Percentiles rank a stretch among this genome's conserved stretches.
Conservation (phyloP, 2,113 vertebrate species). For the Erythrocercus mccallii region DNA sequence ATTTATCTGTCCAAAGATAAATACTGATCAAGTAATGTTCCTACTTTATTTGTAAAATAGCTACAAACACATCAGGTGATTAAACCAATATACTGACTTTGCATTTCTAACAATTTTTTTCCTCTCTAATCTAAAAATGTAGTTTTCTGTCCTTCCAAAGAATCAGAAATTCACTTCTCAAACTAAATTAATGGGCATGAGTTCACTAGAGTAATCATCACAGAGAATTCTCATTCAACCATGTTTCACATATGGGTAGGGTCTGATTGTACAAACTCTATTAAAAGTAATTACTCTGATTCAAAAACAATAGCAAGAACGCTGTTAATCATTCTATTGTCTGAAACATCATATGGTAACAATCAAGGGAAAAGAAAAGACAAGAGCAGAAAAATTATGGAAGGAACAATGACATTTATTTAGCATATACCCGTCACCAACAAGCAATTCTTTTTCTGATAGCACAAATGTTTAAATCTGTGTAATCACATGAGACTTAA, state of each 20-base stretch:
- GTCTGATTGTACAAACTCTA: not conserved
- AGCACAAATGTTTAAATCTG: not conserved
- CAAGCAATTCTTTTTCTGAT: not conserved
- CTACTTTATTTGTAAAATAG: not conserved
- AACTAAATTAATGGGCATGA: not conserved
- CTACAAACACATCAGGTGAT: not conserved
- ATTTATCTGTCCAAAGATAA: not conserved
- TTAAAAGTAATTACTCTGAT: not conserved
- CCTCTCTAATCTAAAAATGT: not conserved
- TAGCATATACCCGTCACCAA: not conserved
- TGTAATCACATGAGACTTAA: not conserved
- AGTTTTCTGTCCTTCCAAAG: not conserved
- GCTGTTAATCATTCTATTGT: conserved; percentile 4
- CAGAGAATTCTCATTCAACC: not conserved
- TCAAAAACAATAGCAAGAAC: not conserved
- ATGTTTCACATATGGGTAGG: not conserved
- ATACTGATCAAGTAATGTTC: not conserved
- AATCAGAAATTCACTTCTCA: not conserved
- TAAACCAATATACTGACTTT: not conserved
- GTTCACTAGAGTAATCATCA: not conserved
- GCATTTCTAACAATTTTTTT: not conserved
- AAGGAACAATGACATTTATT: not conserved
- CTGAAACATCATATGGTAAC: not conserved
- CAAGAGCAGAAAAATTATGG: not conserved
- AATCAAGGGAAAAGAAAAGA: not conserved